Evolutionary conservation across 2,113 vertebrate genomes (phyloP).

Genomic region (Sceloporus tristichus): DNA sequence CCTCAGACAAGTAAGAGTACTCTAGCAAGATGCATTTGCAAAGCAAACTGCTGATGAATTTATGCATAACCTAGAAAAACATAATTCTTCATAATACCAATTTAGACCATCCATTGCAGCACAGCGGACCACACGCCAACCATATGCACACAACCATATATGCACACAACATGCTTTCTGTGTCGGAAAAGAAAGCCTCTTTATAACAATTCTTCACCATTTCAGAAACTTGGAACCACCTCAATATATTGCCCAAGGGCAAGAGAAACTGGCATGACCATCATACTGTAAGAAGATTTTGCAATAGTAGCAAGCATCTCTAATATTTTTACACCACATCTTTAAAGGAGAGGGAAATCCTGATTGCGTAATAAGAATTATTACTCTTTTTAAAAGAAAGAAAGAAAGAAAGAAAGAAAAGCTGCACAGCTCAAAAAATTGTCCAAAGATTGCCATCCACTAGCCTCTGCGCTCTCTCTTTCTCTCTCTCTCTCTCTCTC

Average conservation of each 20-base stretch:
- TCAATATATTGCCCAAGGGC: neutral
- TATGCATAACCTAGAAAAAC: conserved; percentile 43
- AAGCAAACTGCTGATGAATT: neutral
- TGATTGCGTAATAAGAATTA: conserved; percentile 3
- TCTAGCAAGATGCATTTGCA: conserved; percentile 40
- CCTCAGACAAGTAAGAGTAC: conserved; percentile 15
- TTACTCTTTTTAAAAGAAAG: neutral
- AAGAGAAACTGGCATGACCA: neutral
- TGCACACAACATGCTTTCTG: conserved; percentile 31
- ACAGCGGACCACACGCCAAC: conserved; percentile 45
- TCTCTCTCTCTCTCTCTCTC: neutral
- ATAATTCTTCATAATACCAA: conserved; percentile 20
- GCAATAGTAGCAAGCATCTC: neutral
- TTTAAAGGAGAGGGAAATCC: conserved; percentile 42
- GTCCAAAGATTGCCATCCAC: conserved; percentile 3
- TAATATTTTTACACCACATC: neutral
- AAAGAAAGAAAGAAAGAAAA: neutral
- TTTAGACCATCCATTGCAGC: conserved; percentile 37
- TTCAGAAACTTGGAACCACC: conserved; percentile 30
- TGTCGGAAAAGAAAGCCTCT: conserved; percentile 17
- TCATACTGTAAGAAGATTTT: neutral
- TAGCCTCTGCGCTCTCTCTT: neutral
- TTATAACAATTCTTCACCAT: conserved; percentile 35
- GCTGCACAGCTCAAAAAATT: neutral
- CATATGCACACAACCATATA: conserved; percentile 35